Conservation (phyloP, 2,888 invertebrate species). For the Dyspetes luteomarginatus region DNA sequence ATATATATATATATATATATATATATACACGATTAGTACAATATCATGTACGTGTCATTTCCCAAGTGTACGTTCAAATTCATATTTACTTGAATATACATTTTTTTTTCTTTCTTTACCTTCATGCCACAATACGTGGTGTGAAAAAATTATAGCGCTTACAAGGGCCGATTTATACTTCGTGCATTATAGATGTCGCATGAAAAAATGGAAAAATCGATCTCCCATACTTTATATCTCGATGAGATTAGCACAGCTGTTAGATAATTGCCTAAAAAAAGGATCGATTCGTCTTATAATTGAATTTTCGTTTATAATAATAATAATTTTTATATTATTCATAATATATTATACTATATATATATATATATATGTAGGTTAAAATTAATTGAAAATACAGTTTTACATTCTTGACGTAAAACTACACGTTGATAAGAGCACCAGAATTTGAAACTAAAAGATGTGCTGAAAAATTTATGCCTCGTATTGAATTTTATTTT, state of each 20-base stretch:
- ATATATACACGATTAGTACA: too few relatives aligned
- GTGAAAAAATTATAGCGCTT: not conserved
- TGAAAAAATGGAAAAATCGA: not conserved
- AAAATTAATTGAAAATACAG: conserved; percentile 18
- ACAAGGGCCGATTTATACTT: not conserved
- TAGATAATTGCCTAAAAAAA: conserved; percentile 1
- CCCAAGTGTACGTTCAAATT: conserved; percentile 12
- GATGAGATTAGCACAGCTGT: conserved; percentile 14
- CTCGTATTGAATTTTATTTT: conserved; percentile 15
- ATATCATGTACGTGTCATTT: conserved; percentile 30
- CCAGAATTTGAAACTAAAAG: not conserved
- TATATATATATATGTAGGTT: conserved; percentile 7
- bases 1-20: conserved; percentile 34
- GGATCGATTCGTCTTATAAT: conserved; percentile 39
- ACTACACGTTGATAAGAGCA: conserved; percentile 3
- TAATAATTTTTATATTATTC: conserved; percentile 30
- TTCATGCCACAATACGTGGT: not conserved
- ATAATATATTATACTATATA: conserved; percentile 41
- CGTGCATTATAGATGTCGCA: not conserved
- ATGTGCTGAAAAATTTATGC: not conserved
- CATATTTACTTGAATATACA: conserved; percentile 36
- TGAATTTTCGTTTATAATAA: conserved; percentile 29
- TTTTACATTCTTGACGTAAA: conserved; percentile 27
- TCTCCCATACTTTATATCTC: conserved; percentile 1
- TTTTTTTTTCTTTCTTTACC: conserved; percentile 22